Conservation (phyloP, 2,888 invertebrate species). For the Tachystola acroxantha region DNA sequence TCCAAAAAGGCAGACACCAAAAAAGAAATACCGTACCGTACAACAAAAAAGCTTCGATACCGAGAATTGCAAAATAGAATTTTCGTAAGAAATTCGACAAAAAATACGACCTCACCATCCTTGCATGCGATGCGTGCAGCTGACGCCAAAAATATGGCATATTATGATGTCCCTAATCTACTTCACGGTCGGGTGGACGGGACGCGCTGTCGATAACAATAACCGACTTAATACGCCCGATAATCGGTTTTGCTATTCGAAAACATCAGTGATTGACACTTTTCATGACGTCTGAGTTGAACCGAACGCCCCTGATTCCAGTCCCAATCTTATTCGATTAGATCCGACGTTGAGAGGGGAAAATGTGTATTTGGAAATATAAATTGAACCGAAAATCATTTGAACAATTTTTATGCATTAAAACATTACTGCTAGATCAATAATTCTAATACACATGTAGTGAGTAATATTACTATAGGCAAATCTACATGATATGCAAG, state of each 20-base stretch:
- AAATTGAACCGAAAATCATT: slow-evolving; percentile 1
- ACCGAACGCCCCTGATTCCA: slow-evolving; percentile 44
- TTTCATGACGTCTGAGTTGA: slow-evolving; percentile 62
- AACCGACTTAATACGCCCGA: slow-evolving; percentile 74
- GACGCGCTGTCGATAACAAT: slow-evolving; percentile 72
- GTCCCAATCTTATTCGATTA: slow-evolving; percentile 2
- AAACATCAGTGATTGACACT: slow-evolving; percentile 75
- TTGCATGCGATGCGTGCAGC: slow-evolving; percentile 67
- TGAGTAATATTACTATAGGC: neutral
- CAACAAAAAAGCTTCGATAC: slow-evolving; percentile 13
- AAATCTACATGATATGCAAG: no score
- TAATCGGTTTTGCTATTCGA: slow-evolving; percentile 76
- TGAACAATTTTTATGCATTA: neutral
- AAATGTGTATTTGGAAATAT: neutral
- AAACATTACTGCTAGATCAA: neutral
- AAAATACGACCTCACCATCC: slow-evolving; percentile 36
- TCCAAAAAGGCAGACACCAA: no score
- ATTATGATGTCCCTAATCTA: slow-evolving; percentile 77
- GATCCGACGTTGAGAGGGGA: neutral
- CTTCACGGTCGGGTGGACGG: slow-evolving; percentile 64
- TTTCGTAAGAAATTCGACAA: slow-evolving; percentile 41
- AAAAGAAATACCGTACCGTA: no score
- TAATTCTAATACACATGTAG: neutral
- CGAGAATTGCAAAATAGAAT: slow-evolving; percentile 23
- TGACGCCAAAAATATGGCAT: slow-evolving; percentile 72